Percentiles rank a stretch among this genome's conserved stretches.
Evolutionary conservation across 2,113 vertebrate species (phyloP).

Genomic region (Donacobius atricapilla): DNA sequence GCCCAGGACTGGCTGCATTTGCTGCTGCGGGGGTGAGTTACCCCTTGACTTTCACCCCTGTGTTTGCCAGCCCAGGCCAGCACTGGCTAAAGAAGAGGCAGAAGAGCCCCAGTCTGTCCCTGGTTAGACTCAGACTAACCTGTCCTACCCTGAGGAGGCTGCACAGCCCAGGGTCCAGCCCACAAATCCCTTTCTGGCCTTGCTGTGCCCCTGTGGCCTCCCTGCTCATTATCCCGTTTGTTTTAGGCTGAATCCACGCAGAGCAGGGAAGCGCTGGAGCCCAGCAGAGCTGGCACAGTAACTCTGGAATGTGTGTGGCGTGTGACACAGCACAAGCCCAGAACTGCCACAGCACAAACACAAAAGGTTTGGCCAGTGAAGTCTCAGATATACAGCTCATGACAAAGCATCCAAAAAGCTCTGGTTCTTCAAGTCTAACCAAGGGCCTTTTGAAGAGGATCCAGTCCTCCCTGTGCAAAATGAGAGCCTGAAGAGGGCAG

Average conservation of each 20-base stretch:
- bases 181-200: neutral
- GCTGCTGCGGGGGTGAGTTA: slow-evolving; percentile 59
- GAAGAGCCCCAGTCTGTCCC: neutral
- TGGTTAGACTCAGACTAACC: neutral
- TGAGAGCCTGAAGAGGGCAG: neutral
- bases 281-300: neutral
- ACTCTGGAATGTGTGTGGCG: no score
- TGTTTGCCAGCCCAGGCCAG: neutral
- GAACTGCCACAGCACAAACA: neutral
- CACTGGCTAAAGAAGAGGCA: neutral
- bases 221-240: neutral
- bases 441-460: neutral
- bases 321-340: neutral
- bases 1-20: slow-evolving; percentile 70
- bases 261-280: neutral
- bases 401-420: neutral
- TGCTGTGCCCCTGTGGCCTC: neutral
- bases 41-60: neutral
- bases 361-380: neutral
- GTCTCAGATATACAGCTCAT: neutral
- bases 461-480: neutral
- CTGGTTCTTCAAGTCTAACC: neutral
- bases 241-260: neutral
- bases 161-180: neutral
- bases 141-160: neutral